Percentiles rank a stretch among this genome's conserved stretches.
These are phyloP conservation scores for Laodelphax striatellus DNA, from an alignment of 1,140 invertebrate genomes.

Conservation along the genomic window DNA sequence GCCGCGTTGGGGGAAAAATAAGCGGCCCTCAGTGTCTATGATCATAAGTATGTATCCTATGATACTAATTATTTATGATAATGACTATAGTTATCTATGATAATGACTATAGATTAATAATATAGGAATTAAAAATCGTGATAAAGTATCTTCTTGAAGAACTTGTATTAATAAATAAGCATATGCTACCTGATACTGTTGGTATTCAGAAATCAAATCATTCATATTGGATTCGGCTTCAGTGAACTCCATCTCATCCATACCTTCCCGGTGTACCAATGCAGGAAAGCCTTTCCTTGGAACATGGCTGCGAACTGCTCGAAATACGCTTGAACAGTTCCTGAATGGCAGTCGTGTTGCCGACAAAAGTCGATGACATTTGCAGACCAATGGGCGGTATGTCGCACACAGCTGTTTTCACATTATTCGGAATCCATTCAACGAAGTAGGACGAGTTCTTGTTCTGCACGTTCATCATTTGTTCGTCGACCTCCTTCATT, in stretches of 20 bases:
- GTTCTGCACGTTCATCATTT: constrained; percentile 55
- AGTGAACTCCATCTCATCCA: constrained; percentile 48
- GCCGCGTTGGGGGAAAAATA: too few relatives aligned
- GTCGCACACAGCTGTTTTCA: constrained; percentile 37
- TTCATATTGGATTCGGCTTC: constrained; percentile 49
- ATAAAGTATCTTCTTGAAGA: too few relatives aligned
- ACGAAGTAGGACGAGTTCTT: constrained; percentile 52
- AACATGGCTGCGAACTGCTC: constrained; percentile 81
- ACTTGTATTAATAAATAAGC: too few relatives aligned
- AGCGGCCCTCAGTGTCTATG: too few relatives aligned
- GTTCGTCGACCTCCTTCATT: constrained; percentile 72
- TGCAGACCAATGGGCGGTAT: constrained; percentile 54
- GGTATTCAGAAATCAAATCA: constrained; percentile 43
- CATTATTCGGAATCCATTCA: constrained; percentile 48
- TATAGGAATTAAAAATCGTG: too few relatives aligned
- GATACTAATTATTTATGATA: too few relatives aligned
- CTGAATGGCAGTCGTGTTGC: constrained; percentile 74
- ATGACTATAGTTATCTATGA: too few relatives aligned
- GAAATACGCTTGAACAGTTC: constrained; percentile 75
- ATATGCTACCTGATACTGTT: constrained; percentile 31
- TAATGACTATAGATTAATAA: too few relatives aligned
- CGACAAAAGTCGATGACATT: constrained; percentile 72
- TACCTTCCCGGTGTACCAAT: constrained; percentile 63
- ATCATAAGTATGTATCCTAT: too few relatives aligned
- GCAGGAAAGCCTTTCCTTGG: constrained; percentile 65